Conservation (phyloP, 2,797 vertebrate species). For the Rhabdophis nuchalis region DNA sequence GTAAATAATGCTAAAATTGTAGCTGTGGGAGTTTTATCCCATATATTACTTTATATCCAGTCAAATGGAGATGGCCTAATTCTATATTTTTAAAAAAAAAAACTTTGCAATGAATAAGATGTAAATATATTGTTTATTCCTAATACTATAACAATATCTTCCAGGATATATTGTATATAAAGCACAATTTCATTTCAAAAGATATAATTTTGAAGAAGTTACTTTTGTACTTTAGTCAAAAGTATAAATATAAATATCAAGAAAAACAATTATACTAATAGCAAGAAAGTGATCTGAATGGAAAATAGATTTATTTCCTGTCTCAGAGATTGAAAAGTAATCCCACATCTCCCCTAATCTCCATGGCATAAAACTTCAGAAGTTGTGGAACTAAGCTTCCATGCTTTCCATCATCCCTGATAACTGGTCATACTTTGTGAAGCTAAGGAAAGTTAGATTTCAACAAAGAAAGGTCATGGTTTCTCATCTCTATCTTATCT, state of each 20-base stretch:
- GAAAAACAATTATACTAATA: neutral
- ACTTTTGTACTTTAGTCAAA: neutral
- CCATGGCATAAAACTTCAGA: neutral
- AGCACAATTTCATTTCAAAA: neutral
- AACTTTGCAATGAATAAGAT: neutral
- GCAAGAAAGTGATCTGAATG: neutral
- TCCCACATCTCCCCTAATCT: neutral
- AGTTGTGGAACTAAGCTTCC: neutral
- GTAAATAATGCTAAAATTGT: no score
- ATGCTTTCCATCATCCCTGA: neutral
- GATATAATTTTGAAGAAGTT: neutral
- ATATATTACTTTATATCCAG: no score
- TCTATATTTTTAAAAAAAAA: neutral
- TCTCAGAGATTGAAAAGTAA: neutral
- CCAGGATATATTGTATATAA: no score
- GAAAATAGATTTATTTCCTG: neutral
- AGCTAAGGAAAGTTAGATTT: neutral
- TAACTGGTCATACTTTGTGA: neutral
- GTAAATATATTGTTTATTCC: neutral
- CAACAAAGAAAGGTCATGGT: neutral
- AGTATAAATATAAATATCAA: neutral
- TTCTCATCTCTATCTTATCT: neutral
- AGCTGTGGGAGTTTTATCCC: no score
- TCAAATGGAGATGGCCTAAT: no score
- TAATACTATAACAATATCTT: no score